Percentiles rank a stretch among this genome's conserved stretches.
Conservation (phyloP, 2,113 vertebrate genomes). For the Pelusios castaneus region DNA sequence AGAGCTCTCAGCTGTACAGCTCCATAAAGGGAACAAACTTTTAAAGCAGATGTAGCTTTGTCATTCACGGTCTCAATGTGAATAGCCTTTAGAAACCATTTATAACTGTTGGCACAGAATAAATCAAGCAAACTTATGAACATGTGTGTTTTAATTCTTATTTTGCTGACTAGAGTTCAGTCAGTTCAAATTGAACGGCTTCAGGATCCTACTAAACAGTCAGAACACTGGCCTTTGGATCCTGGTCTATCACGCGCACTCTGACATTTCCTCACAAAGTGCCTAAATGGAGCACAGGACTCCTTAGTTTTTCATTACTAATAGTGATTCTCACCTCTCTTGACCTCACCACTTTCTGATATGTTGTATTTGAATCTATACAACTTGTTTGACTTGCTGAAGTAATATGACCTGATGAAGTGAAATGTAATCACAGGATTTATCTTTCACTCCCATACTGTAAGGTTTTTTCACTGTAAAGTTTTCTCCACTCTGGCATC, state of each 20-base stretch:
- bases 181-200: not conserved
- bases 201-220: not conserved
- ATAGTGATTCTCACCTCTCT: no score
- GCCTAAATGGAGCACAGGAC: no score
- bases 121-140: not conserved
- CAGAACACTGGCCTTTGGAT: not conserved
- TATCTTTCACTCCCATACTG: no score
- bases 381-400: no score
- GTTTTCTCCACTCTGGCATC: no score
- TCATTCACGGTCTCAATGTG: not conserved
- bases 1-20: not conserved
- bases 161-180: not conserved
- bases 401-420: no score
- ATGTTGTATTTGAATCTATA: no score
- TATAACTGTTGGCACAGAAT: not conserved
- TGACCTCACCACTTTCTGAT: no score
- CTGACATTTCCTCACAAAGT: slow-evolving; percentile 46
- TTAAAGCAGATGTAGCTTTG: not conserved
- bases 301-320: no score
- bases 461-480: no score
- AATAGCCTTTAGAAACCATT: not conserved
- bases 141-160: not conserved
- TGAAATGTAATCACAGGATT: no score
- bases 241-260: not conserved
- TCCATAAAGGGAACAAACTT: not conserved